A percentile compares a stretch with the other conserved stretches of the same genome.
These are phyloP conservation scores for Abrostola triplasia DNA, from an alignment of 2,888 invertebrate genomes.

Conservation along the genomic window DNA sequence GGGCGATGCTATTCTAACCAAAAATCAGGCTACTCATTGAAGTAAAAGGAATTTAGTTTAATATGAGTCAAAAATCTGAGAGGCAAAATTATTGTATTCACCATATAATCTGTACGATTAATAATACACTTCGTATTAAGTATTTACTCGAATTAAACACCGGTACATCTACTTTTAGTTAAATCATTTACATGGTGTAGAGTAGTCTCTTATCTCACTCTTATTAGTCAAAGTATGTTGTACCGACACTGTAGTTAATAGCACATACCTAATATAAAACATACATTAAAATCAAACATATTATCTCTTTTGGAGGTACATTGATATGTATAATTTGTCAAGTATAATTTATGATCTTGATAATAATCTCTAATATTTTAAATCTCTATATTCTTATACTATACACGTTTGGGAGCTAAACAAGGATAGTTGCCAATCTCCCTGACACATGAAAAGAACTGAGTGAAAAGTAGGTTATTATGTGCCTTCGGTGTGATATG, in stretches of 20 bases:
- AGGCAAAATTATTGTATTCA: conserved; percentile 18
- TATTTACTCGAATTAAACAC: conserved; percentile 1
- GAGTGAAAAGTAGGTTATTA: neutral
- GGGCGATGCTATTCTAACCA: conserved; percentile 42
- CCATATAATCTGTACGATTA: neutral
- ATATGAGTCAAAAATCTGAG: conserved; percentile 8
- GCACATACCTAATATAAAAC: too few species aligned
- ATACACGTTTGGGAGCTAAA: conserved; percentile 3
- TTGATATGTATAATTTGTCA: neutral
- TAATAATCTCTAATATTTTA: conserved; percentile 7
- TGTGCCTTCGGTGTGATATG: conserved; percentile 20
- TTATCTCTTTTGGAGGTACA: too few species aligned
- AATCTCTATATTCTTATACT: neutral
- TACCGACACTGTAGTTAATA: neutral
- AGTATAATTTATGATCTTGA: neutral
- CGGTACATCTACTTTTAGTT: neutral
- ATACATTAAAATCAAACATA: too few species aligned
- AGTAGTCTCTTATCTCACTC: too few species aligned
- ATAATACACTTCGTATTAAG: neutral
- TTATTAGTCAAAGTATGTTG: neutral
- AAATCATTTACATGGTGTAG: too few species aligned
- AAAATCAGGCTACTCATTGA: conserved; percentile 30
- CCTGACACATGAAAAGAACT: neutral
- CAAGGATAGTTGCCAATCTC: conserved; percentile 6
- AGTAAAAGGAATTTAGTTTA: conserved; percentile 13